These are phyloP conservation scores for Telmatherina bonti DNA, from an alignment of 2,797 vertebrate species.

Conservation along the genomic window DNA sequence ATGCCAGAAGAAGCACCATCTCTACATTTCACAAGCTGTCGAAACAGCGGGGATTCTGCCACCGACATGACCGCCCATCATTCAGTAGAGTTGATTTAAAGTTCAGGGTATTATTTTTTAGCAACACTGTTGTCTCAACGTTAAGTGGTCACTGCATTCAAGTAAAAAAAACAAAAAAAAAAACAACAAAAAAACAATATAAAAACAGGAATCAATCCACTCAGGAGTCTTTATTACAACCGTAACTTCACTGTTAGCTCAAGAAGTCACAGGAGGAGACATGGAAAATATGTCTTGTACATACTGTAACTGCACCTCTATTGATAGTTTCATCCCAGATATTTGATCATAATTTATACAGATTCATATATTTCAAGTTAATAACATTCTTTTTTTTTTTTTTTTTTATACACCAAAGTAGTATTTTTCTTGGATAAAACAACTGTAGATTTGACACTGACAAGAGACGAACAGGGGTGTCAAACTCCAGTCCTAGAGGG, in stretches of 20 bases:
- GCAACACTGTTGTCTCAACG: neutral
- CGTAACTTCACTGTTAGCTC: neutral
- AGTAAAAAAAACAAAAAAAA: neutral
- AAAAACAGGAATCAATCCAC: neutral
- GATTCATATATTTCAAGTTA: neutral
- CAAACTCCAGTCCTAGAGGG: too few species aligned
- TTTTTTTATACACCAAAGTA: neutral
- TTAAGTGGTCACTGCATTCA: neutral
- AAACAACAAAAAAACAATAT: too few species aligned
- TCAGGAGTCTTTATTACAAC: conserved; percentile 14
- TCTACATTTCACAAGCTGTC: neutral
- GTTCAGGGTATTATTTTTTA: neutral
- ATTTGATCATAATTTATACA: neutral
- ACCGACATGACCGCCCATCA: neutral
- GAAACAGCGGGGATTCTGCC: neutral
- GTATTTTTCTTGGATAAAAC: conserved; percentile 10
- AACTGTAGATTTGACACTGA: conserved; percentile 6
- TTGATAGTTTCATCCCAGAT: conserved; percentile 3
- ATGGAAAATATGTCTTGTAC: neutral
- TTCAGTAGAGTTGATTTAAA: neutral
- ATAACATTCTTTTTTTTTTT: neutral
- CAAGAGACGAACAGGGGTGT: too few species aligned
- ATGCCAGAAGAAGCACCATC: neutral
- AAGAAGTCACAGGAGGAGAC: neutral
- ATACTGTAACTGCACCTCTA: conserved; percentile 8